phyloP scores from a whole-genome alignment of 2,113 vertebrate species.

The Cyprinus carpio region DNA sequence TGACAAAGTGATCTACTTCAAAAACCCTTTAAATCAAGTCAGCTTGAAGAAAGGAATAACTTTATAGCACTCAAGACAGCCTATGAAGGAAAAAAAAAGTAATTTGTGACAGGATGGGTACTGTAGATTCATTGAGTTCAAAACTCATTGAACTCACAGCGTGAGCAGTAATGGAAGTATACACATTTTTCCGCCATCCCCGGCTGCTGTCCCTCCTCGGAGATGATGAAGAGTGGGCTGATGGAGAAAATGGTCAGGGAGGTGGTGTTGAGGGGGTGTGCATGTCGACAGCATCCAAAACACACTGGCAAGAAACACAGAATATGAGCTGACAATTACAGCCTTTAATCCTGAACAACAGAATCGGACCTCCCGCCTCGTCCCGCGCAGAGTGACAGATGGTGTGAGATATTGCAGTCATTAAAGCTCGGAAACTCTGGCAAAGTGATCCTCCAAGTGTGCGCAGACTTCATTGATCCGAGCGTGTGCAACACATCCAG shows the following conservation, averaged over 20 bases:
- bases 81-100: background rate
- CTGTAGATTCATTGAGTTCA: background rate
- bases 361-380: slow-evolving; percentile 49
- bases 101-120: background rate
- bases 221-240: slow-evolving; percentile 15
- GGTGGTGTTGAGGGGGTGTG: slow-evolving; percentile 13
- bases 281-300: slow-evolving; percentile 10
- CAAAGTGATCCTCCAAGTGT: slow-evolving; percentile 56
- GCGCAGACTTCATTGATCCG: slow-evolving; percentile 60
- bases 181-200: background rate
- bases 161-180: slow-evolving; percentile 32
- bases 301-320: slow-evolving; percentile 2
- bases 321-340: slow-evolving; percentile 56
- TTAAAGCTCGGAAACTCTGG: slow-evolving; percentile 67
- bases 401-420: slow-evolving; percentile 66
- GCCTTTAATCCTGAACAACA: slow-evolving; percentile 61
- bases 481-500: slow-evolving; percentile 12
- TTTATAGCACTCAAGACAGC: background rate
- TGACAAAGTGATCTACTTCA: background rate
- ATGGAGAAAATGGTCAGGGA: background rate
- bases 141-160: slow-evolving; percentile 32
- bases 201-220: slow-evolving; percentile 1
- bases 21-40: background rate
- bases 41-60: background rate
- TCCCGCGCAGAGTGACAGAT: slow-evolving; percentile 64